Evolutionary conservation across 2,113 vertebrate genomes (phyloP).

Genomic region (Dasyprocta punctata): DNA sequence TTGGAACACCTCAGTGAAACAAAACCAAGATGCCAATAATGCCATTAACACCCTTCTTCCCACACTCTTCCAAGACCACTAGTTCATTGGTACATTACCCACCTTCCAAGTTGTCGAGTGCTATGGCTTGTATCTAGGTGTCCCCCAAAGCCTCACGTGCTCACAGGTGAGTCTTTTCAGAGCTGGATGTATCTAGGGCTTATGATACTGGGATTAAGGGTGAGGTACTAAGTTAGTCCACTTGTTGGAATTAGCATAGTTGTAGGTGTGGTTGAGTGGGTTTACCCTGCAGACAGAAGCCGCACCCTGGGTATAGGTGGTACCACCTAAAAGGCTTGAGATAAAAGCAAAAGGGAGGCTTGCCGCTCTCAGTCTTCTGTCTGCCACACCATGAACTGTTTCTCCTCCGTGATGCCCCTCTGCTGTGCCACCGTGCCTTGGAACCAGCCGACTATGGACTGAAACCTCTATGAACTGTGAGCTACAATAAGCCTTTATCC

Average conservation of each 20-base stretch:
- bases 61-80: not conserved
- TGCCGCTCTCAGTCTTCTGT: not conserved
- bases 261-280: not conserved
- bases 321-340: not conserved
- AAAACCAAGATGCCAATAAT: not conserved
- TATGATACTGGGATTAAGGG: not conserved
- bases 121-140: not conserved
- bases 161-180: not conserved
- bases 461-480: not conserved
- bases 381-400: not conserved
- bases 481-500: too few relatives aligned
- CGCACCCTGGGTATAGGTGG: not conserved
- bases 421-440: not conserved
- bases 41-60: not conserved
- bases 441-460: not conserved
- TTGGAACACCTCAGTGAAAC: not conserved
- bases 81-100: not conserved
- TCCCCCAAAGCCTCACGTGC: not conserved
- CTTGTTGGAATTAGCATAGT: not conserved
- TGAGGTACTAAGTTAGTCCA: too few relatives aligned
- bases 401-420: not conserved
- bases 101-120: not conserved
- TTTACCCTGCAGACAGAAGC: not conserved
- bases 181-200: not conserved
- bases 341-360: not conserved